A percentile compares a stretch with the other conserved stretches of the same genome.
These are phyloP conservation scores for Aegotheles bennettii DNA, from an alignment of 2,113 vertebrate species.

Conservation along the genomic window DNA sequence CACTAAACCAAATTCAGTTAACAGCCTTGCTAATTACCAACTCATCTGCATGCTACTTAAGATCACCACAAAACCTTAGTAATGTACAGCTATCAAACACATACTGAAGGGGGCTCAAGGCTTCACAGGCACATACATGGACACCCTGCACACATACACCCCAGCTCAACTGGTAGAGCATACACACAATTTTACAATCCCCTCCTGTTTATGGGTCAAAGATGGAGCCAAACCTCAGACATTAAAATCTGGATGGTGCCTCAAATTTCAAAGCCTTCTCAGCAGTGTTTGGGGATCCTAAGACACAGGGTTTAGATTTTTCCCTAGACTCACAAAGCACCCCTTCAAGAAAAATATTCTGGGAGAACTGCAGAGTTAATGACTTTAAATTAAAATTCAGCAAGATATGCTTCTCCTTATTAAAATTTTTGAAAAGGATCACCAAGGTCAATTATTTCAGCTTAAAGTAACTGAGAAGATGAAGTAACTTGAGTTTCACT, in stretches of 20 bases:
- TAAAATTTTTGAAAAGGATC: neutral
- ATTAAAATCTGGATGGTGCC: neutral
- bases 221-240: neutral
- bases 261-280: neutral
- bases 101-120: neutral
- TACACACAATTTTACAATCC: neutral
- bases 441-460: neutral
- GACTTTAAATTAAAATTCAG: neutral
- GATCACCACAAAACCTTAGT: neutral
- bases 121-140: neutral
- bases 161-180: neutral
- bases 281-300: neutral
- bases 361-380: neutral
- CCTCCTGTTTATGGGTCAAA: neutral
- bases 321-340: neutral
- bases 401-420: neutral
- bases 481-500: neutral
- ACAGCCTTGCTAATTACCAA: neutral
- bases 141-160: neutral
- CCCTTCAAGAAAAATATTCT: neutral
- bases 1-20: neutral
- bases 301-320: neutral
- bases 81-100: neutral
- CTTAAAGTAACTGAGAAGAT: neutral
- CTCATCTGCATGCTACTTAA: neutral